Conservation (phyloP, 2,888 invertebrate genomes). For the Tupiocoris notatus region DNA sequence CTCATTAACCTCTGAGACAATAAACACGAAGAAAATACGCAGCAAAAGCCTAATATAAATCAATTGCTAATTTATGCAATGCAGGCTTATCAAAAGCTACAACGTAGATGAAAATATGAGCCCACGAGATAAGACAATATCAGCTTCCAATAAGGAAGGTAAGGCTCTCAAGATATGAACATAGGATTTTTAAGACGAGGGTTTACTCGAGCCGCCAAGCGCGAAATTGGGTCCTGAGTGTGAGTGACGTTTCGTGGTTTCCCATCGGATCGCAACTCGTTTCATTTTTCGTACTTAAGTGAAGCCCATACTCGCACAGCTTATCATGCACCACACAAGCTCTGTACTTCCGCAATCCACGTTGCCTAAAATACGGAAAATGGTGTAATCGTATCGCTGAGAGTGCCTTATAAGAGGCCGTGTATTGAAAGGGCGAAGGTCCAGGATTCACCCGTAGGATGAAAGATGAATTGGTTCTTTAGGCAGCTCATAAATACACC, state of each 20-base stretch:
- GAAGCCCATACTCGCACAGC: neutral
- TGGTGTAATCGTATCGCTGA: neutral
- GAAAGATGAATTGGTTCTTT: constrained; percentile 6
- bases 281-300: neutral
- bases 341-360: neutral
- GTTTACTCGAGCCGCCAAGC: neutral
- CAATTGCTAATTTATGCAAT: no score
- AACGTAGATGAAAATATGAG: no score
- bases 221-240: neutral
- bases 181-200: neutral
- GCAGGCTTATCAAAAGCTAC: no score
- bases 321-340: no score
- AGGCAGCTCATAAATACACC: constrained; percentile 2
- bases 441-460: neutral
- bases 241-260: neutral
- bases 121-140: no score
- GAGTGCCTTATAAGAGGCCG: no score
- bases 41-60: no score
- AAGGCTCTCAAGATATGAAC: no score
- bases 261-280: neutral
- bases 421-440: neutral
- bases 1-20: no score
- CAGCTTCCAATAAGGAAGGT: no score
- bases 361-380: neutral
- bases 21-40: neutral